phyloP scores from a whole-genome alignment of 2,888 invertebrate genomes.

The Oscheius sp. region DNA sequence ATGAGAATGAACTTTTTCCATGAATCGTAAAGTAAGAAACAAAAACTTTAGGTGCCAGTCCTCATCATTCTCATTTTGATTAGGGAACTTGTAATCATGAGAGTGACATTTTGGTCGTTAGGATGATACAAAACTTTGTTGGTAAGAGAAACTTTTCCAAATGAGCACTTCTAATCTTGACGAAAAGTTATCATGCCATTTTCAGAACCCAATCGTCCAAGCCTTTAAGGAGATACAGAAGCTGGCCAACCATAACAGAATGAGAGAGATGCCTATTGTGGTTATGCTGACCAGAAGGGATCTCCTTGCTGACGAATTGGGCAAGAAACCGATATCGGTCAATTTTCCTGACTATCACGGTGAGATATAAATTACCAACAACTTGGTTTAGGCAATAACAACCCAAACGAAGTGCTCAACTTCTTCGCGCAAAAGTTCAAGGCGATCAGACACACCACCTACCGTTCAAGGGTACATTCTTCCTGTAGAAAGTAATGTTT shows the following conservation, averaged over 20 bases:
- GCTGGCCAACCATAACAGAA: constrained; percentile 1
- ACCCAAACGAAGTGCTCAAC: not conserved
- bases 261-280: not conserved
- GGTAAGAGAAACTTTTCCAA: too few species aligned
- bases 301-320: not conserved
- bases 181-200: too few species aligned
- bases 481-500: not conserved
- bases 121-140: too few species aligned
- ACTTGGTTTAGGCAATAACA: not conserved
- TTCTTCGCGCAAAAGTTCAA: constrained; percentile 10
- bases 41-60: too few species aligned
- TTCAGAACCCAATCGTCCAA: constrained; percentile 1
- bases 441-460: not conserved
- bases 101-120: too few species aligned
- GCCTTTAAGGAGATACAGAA: not conserved
- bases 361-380: not conserved
- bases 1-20: too few species aligned
- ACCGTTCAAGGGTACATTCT: not conserved
- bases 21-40: too few species aligned
- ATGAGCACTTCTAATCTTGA: too few species aligned
- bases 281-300: constrained; percentile 1
- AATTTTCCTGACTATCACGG: constrained; percentile 18
- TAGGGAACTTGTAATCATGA: too few species aligned
- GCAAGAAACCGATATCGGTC: too few species aligned
- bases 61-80: too few species aligned